Evolutionary conservation across 2,888 invertebrate species (phyloP), one percentile per base, ranked within the genome.

Genomic region (Sphaerophoria rueppellii): DNA sequence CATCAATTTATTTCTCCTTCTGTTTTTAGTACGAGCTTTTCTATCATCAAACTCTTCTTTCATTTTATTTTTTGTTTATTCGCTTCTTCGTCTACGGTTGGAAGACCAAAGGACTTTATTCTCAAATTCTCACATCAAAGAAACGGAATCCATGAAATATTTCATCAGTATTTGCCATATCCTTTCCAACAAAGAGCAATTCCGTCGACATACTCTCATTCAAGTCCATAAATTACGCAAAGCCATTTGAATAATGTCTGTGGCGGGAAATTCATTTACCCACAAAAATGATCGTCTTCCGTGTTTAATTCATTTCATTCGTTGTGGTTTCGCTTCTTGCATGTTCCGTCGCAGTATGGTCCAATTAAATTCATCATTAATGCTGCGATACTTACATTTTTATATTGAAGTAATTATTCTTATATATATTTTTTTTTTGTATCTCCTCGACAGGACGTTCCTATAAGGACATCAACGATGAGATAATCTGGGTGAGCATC

Each of bases 401-500:
- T 61, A 37, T n/a, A 72, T 24, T 58, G 54, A 46, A 79, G 73
- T 69, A 77, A 61, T 55, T 46, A 55, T 73, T 34, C 14, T 72
- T 0, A 11, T 37, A 6, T n/a, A 48, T 12, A 32, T 52, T 50
- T 52, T 55, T 11, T 40, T 48, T 2, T 60, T 9, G 54, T 55
- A n/a, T 65, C n/a, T 71, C 50, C 73, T 87, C 90, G 91, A 16
- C 93, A 96, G 96, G 96, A 80, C 95, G 95, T 89, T 95, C 95
- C 61, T 95, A 95, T 89, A 95, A 95, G 89, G 96, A 96, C 79
- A 95, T 96, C 91, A 96, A 96, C 92, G 96, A 96, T 90, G 96
- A 96, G 91, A 96, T 96, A 88, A 96, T 96, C 88, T 96, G 96
- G 96, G 95, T 96, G 89, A 96, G 96, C 92, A 96, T 96, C 90